Evolutionary conservation across 2,797 vertebrate species (phyloP).

Genomic region (Hemitrygon akajei): DNA sequence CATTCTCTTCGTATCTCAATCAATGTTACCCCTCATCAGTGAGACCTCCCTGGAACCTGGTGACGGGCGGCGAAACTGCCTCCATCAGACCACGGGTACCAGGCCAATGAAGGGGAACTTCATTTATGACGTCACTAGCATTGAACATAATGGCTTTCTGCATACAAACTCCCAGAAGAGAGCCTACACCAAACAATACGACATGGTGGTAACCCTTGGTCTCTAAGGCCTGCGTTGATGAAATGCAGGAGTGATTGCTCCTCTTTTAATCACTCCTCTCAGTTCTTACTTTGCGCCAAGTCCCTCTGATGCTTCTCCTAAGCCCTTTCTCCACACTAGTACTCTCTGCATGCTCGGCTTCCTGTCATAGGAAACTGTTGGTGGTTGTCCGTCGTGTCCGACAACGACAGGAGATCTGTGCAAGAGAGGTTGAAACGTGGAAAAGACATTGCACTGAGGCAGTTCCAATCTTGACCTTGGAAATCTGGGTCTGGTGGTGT

Average conservation of each 20-base stretch:
- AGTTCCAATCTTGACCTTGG: no score
- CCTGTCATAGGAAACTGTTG: no score
- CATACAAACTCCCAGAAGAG: background rate
- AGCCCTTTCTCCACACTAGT: no score
- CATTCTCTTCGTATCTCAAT: background rate
- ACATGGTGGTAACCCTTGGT: background rate
- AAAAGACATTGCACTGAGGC: no score
- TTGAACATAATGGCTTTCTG: background rate
- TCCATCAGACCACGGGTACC: background rate
- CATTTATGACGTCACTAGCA: no score
- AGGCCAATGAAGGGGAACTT: no score
- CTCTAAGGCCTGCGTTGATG: background rate
- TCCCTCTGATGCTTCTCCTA: background rate
- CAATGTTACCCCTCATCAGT: no score
- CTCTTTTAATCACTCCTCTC: background rate
- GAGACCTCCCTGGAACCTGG: background rate
- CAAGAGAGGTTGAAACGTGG: no score
- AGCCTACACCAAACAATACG: background rate
- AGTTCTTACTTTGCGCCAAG: background rate
- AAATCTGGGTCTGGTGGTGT: no score
- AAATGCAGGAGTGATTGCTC: background rate
- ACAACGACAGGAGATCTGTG: no score
- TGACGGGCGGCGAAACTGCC: background rate
- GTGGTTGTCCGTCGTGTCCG: no score
- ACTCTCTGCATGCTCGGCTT: no score